Percentiles rank a stretch among this genome's conserved stretches.
Conservation (phyloP, 92 coral and sea anemone species). For the Micromussa lordhowensis region DNA sequence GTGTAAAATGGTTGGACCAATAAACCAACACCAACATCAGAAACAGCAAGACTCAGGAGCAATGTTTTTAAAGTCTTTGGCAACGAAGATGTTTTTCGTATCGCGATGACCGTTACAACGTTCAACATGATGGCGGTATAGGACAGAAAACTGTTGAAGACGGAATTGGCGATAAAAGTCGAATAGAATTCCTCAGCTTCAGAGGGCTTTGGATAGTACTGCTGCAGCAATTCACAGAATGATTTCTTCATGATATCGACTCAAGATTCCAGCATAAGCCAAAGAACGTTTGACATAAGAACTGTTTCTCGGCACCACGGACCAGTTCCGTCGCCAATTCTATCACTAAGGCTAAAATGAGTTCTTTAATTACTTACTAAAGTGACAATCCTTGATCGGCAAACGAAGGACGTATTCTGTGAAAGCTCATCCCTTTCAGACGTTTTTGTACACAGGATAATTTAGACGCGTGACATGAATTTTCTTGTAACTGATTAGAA, state of each 20-base stretch:
- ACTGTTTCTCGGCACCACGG: too few species aligned
- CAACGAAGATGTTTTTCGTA: constrained; percentile 9
- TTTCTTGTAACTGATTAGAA: background rate
- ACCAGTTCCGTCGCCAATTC: too few species aligned
- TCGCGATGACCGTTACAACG: constrained; percentile 5
- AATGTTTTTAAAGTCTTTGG: constrained; percentile 13
- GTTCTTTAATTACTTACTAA: too few species aligned
- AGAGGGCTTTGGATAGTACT: too few species aligned
- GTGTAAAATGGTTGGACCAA: constrained; percentile 1
- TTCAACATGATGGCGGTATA: constrained; percentile 13
- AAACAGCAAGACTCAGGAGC: constrained; percentile 19
- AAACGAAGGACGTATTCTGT: too few species aligned
- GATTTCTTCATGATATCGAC: too few species aligned
- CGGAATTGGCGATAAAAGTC: background rate
- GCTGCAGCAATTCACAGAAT: too few species aligned
- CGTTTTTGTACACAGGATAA: too few species aligned
- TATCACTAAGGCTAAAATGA: too few species aligned
- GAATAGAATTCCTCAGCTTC: background rate
- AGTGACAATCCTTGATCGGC: too few species aligned
- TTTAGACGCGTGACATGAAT: background rate
- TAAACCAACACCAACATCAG: constrained; percentile 18
- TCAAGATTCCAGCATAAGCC: too few species aligned
- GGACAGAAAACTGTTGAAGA: background rate
- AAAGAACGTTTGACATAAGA: too few species aligned
- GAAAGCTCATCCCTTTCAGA: background rate